Conservation (phyloP, 2,113 vertebrate genomes). For the Eurypyga helias region DNA sequence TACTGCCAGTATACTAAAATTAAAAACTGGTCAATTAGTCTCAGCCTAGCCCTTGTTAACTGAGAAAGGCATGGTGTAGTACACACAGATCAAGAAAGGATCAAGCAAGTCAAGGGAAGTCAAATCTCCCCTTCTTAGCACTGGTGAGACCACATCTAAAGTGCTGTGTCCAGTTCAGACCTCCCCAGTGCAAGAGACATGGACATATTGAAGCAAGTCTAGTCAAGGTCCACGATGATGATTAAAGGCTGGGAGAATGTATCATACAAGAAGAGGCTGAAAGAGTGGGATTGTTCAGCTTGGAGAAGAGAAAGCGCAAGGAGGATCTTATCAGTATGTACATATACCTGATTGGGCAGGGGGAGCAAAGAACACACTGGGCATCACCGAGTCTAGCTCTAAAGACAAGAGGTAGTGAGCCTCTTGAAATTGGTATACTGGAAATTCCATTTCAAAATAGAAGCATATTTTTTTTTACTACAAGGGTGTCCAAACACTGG, state of each 20-base stretch:
- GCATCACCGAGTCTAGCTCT: fast-evolving
- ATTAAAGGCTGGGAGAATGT: neutral
- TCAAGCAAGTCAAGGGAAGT: neutral
- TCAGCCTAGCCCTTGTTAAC: neutral
- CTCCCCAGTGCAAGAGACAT: neutral
- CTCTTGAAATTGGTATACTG: neutral
- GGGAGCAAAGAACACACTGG: neutral
- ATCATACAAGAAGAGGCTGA: neutral
- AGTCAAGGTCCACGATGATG: fast-evolving
- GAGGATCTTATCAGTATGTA: neutral
- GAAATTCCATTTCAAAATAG: neutral
- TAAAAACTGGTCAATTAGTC: neutral
- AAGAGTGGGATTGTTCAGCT: neutral
- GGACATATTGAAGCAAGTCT: neutral
- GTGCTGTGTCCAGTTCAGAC: neutral
- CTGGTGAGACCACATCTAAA: neutral
- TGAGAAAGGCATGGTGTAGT: neutral
- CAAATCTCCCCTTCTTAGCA: neutral
- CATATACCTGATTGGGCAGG: neutral
- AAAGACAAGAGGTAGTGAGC: neutral
- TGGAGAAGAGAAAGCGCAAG: neutral
- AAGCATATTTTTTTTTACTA: neutral
- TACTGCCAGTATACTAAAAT: neutral
- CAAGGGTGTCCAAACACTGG: neutral
- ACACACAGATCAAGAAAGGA: neutral